A percentile compares a stretch with the other conserved stretches of the same genome.
Conservation (phyloP, 64 coral and sea anemone species). For the Porites australiensis region DNA sequence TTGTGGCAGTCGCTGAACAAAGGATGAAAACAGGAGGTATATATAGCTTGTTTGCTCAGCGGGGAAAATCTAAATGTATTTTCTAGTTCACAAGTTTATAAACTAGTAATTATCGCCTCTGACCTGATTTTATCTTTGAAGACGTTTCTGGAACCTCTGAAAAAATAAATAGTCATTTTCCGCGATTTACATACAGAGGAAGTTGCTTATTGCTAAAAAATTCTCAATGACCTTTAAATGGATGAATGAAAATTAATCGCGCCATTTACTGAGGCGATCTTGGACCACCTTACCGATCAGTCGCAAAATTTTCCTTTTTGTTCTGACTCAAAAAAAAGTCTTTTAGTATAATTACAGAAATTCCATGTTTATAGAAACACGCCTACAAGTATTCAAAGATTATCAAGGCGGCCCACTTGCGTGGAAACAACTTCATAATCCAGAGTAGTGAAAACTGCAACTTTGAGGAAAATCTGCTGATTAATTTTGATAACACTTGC, state of each 20-base stretch:
- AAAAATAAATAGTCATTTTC: not conserved
- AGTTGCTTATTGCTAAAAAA: not conserved
- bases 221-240: conserved; percentile 22
- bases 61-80: conserved; percentile 10
- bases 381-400: not conserved
- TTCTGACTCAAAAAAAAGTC: not conserved
- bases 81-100: not conserved
- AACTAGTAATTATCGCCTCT: not conserved
- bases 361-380: not conserved
- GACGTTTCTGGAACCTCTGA: not conserved
- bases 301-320: not conserved
- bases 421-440: no score
- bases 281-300: not conserved
- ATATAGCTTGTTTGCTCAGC: not conserved
- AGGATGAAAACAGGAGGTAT: not conserved
- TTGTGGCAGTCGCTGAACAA: not conserved
- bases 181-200: not conserved
- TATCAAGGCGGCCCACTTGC: no score
- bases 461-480: no score
- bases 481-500: no score
- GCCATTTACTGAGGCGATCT: not conserved
- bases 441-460: no score
- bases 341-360: not conserved
- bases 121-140: not conserved
- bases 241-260: not conserved